Evolutionary conservation across 1,140 invertebrate species (phyloP).

Genomic region (Lethrus apterus): DNA sequence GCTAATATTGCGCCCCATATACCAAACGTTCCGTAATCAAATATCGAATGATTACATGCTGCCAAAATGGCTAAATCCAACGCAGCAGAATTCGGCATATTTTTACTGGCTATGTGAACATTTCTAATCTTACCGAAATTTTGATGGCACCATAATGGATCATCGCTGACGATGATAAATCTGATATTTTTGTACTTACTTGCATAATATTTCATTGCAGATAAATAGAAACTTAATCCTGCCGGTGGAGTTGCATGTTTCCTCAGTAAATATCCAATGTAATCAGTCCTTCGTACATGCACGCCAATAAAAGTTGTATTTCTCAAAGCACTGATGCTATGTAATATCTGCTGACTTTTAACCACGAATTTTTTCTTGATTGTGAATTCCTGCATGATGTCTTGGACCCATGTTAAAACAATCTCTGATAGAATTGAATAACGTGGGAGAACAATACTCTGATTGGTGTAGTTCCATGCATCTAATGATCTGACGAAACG

Average conservation of each 20-base stretch:
- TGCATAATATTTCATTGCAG: constrained; percentile 51
- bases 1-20: constrained; percentile 60
- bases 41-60: constrained; percentile 59
- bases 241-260: constrained; percentile 46
- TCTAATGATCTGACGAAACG: constrained; percentile 47
- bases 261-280: constrained; percentile 48
- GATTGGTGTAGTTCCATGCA: constrained; percentile 51
- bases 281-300: constrained; percentile 55
- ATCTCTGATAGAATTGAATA: constrained; percentile 51
- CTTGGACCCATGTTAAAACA: constrained; percentile 49
- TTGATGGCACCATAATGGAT: constrained; percentile 52
- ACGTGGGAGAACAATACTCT: constrained; percentile 52
- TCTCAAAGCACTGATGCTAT: constrained; percentile 32
- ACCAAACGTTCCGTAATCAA: constrained; percentile 63
- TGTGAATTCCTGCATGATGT: constrained; percentile 50
- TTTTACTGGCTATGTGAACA: constrained; percentile 45
- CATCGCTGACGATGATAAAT: constrained; percentile 57
- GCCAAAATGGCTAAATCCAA: constrained; percentile 58
- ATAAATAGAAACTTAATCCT: constrained; percentile 46
- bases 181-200: constrained; percentile 46
- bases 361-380: constrained; percentile 44
- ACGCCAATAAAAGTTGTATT: constrained; percentile 47
- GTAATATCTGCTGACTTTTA: constrained; percentile 44
- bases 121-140: constrained; percentile 43
- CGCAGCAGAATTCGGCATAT: constrained; percentile 43